Base-by-base conservation (phyloP, 2,888 invertebrate species). In the Drosophila robusta region DNA sequence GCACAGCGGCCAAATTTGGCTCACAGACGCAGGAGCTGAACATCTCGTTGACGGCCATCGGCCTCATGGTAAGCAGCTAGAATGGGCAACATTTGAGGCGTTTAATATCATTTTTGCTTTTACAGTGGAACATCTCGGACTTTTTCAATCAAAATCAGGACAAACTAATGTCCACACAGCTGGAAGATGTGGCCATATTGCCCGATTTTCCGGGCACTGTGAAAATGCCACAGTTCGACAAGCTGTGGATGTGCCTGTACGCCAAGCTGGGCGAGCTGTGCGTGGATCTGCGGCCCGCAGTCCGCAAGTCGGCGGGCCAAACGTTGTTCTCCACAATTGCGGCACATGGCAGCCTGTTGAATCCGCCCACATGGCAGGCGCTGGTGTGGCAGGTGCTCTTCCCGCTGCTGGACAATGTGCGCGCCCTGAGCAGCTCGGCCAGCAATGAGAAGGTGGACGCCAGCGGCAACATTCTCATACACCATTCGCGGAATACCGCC, bases 41-140 rank as follows among this genome's bases (percentile, higher is more conserved):
- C 93, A 98, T 99, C 90, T 98, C 98, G 29, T 94, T 99, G 41
- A 99, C 99, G 5, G 98, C 99, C 42, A 97, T 99, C 54, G 99
- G 99, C 16, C 93, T 98, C 54, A 96, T 99, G 97, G 98, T 98
- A 92, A 91, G 91, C 9, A 29, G 16, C 16, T 4, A 9, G 4
- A 29, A 14, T 3, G 5, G 3, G 3, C 16, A 8, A 4, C 7
- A 29, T 6, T 8, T 29, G 0, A 4, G 34, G 34, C 11, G 0
- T 7, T 1, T 1, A 97, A 97, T 97, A 0, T 4, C 8, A 29
- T 29, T 1, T 9, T 47, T 18, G 1, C 2, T 6, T 47, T 93
- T 94, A 34, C 93, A 98, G 98, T 99, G 99, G 99, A 99, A 99
- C 92, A 98, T 99, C 88, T 98, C 98, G 0, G 99, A 99, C 93